phyloP scores from a whole-genome alignment of 2,797 vertebrate species.

The Mormyrops boulengeri region DNA sequence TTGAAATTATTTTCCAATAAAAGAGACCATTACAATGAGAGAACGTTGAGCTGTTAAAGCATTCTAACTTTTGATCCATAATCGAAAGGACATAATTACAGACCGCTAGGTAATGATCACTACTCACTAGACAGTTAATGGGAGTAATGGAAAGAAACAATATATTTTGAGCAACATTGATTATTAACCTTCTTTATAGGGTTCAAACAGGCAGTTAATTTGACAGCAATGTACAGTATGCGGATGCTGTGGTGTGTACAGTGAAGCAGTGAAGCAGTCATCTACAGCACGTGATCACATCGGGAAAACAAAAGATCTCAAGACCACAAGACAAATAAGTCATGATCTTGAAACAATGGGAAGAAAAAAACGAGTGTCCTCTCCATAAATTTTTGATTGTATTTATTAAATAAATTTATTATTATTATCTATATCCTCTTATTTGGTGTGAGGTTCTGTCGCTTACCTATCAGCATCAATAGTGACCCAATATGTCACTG shows the following conservation, averaged over 20 bases:
- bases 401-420: background rate
- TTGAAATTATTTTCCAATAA: background rate
- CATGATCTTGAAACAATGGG: background rate
- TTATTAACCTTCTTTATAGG: background rate
- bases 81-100: background rate
- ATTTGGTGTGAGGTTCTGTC: background rate
- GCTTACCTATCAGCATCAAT: background rate
- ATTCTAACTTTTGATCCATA: background rate
- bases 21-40: background rate
- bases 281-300: background rate
- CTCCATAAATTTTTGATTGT: background rate
- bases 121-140: background rate
- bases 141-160: background rate
- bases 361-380: background rate
- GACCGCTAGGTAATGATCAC: background rate
- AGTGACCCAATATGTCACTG: background rate
- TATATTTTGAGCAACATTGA: background rate
- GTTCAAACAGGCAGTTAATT: background rate
- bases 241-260: background rate
- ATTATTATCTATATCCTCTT: background rate
- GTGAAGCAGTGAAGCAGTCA: background rate
- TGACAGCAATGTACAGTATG: background rate
- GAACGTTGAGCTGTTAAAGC: background rate
- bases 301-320: background rate
- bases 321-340: background rate